These are phyloP conservation scores for Penaeus indicus DNA, from an alignment of 1,140 invertebrate species.

Conservation along the genomic window DNA sequence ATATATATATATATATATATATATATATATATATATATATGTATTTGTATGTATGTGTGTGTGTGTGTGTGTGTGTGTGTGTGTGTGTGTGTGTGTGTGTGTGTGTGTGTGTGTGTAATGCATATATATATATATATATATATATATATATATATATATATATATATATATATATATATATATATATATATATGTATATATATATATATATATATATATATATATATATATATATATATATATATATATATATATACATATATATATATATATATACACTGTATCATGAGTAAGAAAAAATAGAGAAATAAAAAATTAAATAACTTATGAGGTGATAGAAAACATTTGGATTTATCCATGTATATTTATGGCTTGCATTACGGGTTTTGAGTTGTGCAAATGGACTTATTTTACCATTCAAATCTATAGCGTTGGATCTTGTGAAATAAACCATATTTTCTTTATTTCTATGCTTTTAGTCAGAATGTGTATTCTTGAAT, in stretches of 20 bases:
- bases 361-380: too few relatives aligned
- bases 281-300: neutral
- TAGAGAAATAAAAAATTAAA: neutral
- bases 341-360: too few relatives aligned
- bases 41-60: neutral
- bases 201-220: neutral
- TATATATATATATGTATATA: neutral
- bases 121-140: too few relatives aligned
- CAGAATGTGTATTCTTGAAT: neutral
- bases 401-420: too few relatives aligned
- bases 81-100: slow-evolving; percentile 10
- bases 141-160: neutral
- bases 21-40: neutral
- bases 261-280: neutral
- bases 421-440: neutral
- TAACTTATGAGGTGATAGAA: too few relatives aligned
- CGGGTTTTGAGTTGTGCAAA: neutral
- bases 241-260: neutral
- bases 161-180: neutral
- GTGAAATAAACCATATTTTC: neutral
- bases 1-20: neutral
- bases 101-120: too few relatives aligned
- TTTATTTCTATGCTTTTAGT: too few relatives aligned
- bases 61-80: slow-evolving; percentile 10
- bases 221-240: neutral